Evolutionary conservation across 1,140 invertebrate genomes (phyloP).

Genomic region (Apis florea): DNA sequence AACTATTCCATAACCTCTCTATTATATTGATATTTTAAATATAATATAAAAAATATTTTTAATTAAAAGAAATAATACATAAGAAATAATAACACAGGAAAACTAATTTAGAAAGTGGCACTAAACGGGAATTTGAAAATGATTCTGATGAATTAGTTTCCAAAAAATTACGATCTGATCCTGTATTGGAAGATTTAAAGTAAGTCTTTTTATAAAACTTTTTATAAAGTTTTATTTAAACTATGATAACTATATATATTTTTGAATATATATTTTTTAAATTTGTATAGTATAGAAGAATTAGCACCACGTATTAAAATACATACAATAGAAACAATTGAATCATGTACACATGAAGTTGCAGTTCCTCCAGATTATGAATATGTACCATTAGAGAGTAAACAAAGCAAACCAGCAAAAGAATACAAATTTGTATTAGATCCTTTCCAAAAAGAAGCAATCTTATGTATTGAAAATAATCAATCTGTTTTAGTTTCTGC

Average conservation of each 20-base stretch:
- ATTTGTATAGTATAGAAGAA: slow-evolving; percentile 81
- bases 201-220: slow-evolving; percentile 45
- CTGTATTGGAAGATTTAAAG: slow-evolving; percentile 77
- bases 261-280: slow-evolving; percentile 23
- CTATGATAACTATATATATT: slow-evolving; percentile 19
- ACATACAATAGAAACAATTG: slow-evolving; percentile 92
- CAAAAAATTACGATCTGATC: slow-evolving; percentile 69
- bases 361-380: slow-evolving; percentile 92
- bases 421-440: slow-evolving; percentile 97
- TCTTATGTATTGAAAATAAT: slow-evolving; percentile 98
- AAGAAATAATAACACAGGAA: slow-evolving; percentile 8
- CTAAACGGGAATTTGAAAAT: slow-evolving; percentile 65
- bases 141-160: slow-evolving; percentile 46
- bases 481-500: slow-evolving; percentile 99
- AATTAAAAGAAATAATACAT: slow-evolving; percentile 24
- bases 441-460: slow-evolving; percentile 99
- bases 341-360: slow-evolving; percentile 96
- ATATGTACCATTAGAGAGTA: slow-evolving; percentile 87
- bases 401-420: slow-evolving; percentile 89
- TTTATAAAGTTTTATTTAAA: not conserved
- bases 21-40: slow-evolving; percentile 11
- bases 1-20: slow-evolving; percentile 25
- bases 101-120: not conserved
- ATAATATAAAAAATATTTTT: not conserved
- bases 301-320: slow-evolving; percentile 87